Percentiles rank a stretch among this genome's conserved stretches.
These are phyloP conservation scores for Dryobotodes eremita DNA, from an alignment of 2,888 invertebrate species.

Conservation along the genomic window DNA sequence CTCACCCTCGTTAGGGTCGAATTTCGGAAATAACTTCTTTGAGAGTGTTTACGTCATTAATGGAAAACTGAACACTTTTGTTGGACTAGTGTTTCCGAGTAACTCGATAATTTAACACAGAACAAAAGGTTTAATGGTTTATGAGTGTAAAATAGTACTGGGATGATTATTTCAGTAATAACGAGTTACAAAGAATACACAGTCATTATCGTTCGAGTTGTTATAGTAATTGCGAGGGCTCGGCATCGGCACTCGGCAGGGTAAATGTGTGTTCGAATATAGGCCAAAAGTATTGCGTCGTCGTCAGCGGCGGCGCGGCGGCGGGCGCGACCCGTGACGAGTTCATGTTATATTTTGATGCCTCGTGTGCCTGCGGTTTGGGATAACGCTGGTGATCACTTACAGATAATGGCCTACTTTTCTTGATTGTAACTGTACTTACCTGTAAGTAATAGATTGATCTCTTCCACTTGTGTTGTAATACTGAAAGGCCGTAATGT, in stretches of 20 bases:
- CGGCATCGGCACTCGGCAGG: conserved; percentile 67
- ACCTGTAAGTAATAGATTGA: conserved; percentile 39
- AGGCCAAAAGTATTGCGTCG: conserved; percentile 83
- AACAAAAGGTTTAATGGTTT: conserved; percentile 51
- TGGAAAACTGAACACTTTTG: conserved; percentile 42
- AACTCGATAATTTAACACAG: conserved; percentile 45
- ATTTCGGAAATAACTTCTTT: conserved; percentile 66
- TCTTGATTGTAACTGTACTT: conserved; percentile 59
- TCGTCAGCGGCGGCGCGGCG: conserved; percentile 22
- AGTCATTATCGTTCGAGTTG: conserved; percentile 73
- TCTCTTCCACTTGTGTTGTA: conserved; percentile 25
- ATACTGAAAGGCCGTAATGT: conserved; percentile 23
- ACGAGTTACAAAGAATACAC: conserved; percentile 64
- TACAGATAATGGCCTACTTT: conserved; percentile 74
- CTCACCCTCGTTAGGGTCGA: conserved; percentile 59
- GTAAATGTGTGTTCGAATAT: conserved; percentile 80
- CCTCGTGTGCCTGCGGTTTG: conserved; percentile 82
- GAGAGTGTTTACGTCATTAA: conserved; percentile 53
- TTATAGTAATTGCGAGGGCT: conserved; percentile 72
- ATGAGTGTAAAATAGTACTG: conserved; percentile 37
- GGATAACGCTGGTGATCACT: conserved; percentile 78
- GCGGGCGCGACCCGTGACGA: conserved; percentile 74
- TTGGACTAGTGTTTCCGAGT: conserved; percentile 40
- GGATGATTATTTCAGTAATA: conserved; percentile 58
- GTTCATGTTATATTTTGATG: conserved; percentile 87